Percentiles rank a stretch among this genome's conserved stretches.
Conservation (phyloP, 2,888 invertebrate species). For the Caenorhabditis virilis region DNA sequence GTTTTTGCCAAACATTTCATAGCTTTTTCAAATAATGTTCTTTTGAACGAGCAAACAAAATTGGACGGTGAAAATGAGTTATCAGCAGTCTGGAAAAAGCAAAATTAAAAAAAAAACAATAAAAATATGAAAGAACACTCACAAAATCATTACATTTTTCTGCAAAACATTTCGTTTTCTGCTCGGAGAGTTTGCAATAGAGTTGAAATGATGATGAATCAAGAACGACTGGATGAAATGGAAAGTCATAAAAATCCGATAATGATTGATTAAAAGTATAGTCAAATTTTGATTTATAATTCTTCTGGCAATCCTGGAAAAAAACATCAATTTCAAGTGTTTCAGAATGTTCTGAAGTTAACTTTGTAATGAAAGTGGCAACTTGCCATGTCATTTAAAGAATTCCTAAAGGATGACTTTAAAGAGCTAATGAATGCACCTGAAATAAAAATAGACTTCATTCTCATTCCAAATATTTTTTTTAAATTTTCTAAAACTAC, state of each 20-base stretch:
- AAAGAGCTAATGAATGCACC: too few species aligned
- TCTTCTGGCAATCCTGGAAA: conserved; percentile 61
- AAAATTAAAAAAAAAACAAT: too few species aligned
- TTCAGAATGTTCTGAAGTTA: too few species aligned
- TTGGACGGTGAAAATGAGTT: conserved; percentile 66
- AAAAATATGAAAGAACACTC: conserved; percentile 12
- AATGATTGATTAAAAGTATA: conserved; percentile 54
- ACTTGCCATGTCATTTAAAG: too few species aligned
- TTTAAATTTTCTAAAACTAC: too few species aligned
- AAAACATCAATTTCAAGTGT: not conserved
- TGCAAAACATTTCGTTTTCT: conserved; percentile 63
- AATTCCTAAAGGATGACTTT: too few species aligned
- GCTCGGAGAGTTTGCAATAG: conserved; percentile 62
- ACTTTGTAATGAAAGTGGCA: too few species aligned
- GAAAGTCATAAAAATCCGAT: conserved; percentile 66
- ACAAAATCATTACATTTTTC: conserved; percentile 63
- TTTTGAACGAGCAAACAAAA: conserved; percentile 64
- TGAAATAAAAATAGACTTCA: too few species aligned
- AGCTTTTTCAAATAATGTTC: conserved; percentile 43
- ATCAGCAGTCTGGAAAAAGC: conserved; percentile 38
- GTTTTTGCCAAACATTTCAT: conserved; percentile 37
- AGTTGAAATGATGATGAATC: conserved; percentile 55
- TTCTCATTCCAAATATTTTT: too few species aligned
- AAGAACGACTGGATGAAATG: conserved; percentile 64
- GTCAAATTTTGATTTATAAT: conserved; percentile 60